Base-by-base conservation (phyloP, 2,888 invertebrate species). In the Cryptocheilus praepositus region DNA sequence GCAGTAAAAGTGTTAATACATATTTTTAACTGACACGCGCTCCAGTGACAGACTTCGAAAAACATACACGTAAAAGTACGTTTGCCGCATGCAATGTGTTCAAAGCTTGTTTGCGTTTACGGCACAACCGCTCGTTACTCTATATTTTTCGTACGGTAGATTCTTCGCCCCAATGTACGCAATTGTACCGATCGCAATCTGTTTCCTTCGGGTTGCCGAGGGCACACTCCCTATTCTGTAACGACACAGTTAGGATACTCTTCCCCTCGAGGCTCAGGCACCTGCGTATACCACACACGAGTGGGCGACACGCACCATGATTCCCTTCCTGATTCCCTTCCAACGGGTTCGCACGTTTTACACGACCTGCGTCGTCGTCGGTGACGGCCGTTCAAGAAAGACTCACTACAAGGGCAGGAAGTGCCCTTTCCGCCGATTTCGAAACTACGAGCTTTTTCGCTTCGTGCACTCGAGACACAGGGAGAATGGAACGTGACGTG, bases 241-340 rank as follows among this genome's bases (percentile, higher is more conserved):
- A 36, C 36, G 36, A n/a, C 18, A 25, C 57, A 58, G 51, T 55
- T 52, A 56, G 54, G 59, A 25, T 54, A 43, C 45, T 28, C 49
- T 16, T 59, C 60, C 55, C 58, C 55, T 49, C 13, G 49, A 21
- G 59, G 52, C 53, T 60, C 56, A 56, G 52, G 61, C 68, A 69
- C 68, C 68, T 69, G 68, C 60, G 65, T 69, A 60, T 55, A 18
- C 7, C 36, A 11, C 36, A 67, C 59, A 53, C 54, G 55, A 46
- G 58, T 61, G 58, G 18, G 60, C 69, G 71, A 71, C 64, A 71
- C 64, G 71, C 71, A 71, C 28, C 64, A 61, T 64, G 69, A 71
- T 69, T 71, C 60, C 69, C 64, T 69, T 64, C 61, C 61, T 43
- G 68, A 45, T 61, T 61, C 68, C 63, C 60, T 44, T 59, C 56